A percentile compares a stretch with the other conserved stretches of the same genome.
These are phyloP conservation scores for Tetrao urogallus DNA, from an alignment of 2,113 vertebrate species.

Conservation along the genomic window DNA sequence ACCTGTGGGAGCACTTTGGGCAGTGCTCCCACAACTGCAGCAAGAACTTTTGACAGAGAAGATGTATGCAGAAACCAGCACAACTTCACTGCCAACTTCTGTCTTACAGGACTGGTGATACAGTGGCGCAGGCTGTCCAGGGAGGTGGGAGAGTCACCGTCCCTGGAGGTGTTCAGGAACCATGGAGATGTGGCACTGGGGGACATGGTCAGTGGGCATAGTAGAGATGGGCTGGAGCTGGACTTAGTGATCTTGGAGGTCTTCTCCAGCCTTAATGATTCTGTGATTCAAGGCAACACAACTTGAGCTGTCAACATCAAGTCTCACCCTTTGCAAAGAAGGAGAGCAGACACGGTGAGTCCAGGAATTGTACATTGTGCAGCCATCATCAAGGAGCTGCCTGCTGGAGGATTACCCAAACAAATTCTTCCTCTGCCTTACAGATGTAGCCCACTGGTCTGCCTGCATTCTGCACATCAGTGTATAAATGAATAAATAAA, in stretches of 20 bases:
- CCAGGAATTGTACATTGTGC: neutral
- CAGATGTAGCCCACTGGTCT: neutral
- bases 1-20: neutral
- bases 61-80: rapidly evolving
- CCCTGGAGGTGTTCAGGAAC: too few relatives aligned
- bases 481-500: slow-evolving; percentile 19
- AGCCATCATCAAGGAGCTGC: neutral
- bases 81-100: neutral
- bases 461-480: neutral
- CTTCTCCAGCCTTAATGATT: too few relatives aligned
- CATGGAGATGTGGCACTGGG: too few relatives aligned
- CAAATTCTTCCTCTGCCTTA: neutral
- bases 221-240: too few relatives aligned
- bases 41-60: neutral
- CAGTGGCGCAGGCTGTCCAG: too few relatives aligned
- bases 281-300: neutral
- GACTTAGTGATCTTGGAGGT: too few relatives aligned
- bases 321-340: neutral
- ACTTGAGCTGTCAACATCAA: neutral
- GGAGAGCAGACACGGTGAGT: neutral
- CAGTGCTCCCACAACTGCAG: neutral
- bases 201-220: too few relatives aligned
- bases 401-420: neutral
- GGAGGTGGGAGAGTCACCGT: too few relatives aligned
- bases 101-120: neutral